Evolutionary conservation across 2,113 vertebrate species (phyloP), one percentile per base, ranked within the genome.

Genomic region (Sinocyclocheilus anshuiensis): DNA sequence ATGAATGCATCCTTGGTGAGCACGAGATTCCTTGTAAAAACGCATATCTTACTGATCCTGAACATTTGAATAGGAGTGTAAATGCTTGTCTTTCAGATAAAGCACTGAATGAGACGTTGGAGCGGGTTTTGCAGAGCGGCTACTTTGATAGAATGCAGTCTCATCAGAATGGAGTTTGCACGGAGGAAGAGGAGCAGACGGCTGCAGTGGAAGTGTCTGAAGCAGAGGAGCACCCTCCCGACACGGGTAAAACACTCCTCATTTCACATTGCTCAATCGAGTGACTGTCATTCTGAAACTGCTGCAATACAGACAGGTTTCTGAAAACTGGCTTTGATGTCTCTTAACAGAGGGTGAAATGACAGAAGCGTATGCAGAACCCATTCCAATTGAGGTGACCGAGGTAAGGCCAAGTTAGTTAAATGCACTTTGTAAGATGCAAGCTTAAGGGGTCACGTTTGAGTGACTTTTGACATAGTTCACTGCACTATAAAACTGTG

Each of bases 81-180:
- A 53, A 53, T 11, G 13, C 15, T 36, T 50, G 15, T 48, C 87
- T 24, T 53, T 39, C 88, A 99, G 98, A 99, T 93, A 99, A 99
- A 94, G 94, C 93, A 15, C 92, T 99, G 87, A 98, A 95, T 90
- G 97, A 98, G 86, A 93, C 95, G 15, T 94, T 99, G 86, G 97
- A 99, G 92, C 96, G 96, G 74, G 93, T 98, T 93, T 95, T 98
- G 90, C 95, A 97, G 93, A 97, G 97, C 81, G 96, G 95, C 83
- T 99, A 98, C 93, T 99, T 99, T 83, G 97, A 99, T 90, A 96
- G 92, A 90, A 93, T 95, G 87, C 96, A 96, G 86, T 94, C 95
- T 91, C 97, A 97, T 90, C 97, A 99, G 92, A 99, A 99, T 0
- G 97, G 98, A 24, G 90, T 98, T 6, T 98, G 97, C 91, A 96